phyloP scores from a whole-genome alignment of 1,140 invertebrate species.

The Pseudomyrmex pallidus region DNA sequence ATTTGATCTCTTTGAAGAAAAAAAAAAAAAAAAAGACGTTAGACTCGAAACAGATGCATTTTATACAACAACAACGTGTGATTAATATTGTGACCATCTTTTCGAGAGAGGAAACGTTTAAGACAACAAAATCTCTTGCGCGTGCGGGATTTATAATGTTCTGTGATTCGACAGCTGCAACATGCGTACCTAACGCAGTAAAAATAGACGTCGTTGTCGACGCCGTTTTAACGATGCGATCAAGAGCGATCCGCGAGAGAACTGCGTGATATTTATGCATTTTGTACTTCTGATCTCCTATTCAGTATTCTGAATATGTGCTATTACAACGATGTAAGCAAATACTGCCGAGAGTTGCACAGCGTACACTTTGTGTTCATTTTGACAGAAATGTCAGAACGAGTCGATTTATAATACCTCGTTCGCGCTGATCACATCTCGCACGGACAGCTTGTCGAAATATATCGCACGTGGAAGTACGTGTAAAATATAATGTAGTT shows the following conservation, averaged over 20 bases:
- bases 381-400: not conserved
- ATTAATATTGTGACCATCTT: slow-evolving; percentile 13
- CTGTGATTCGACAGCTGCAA: slow-evolving; percentile 66
- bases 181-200: slow-evolving; percentile 9
- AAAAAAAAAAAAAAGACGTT: not conserved
- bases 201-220: slow-evolving; percentile 56
- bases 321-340: not conserved
- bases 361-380: not conserved
- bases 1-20: slow-evolving; percentile 2
- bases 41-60: not conserved
- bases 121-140: not conserved
- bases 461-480: not conserved
- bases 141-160: slow-evolving; percentile 60
- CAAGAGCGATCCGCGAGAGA: slow-evolving; percentile 10
- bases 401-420: slow-evolving; percentile 12
- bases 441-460: not conserved
- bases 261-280: slow-evolving; percentile 38
- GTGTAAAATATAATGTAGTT: not conserved
- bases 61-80: not conserved
- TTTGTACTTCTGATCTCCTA: slow-evolving; percentile 3
- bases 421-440: not conserved
- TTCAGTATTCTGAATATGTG: not conserved
- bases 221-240: slow-evolving; percentile 9
- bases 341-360: not conserved
- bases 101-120: slow-evolving; percentile 6